Evolutionary conservation across 1,140 invertebrate species (phyloP), one percentile per base, ranked within the genome.

Genomic region (Lepidurus couesii): DNA sequence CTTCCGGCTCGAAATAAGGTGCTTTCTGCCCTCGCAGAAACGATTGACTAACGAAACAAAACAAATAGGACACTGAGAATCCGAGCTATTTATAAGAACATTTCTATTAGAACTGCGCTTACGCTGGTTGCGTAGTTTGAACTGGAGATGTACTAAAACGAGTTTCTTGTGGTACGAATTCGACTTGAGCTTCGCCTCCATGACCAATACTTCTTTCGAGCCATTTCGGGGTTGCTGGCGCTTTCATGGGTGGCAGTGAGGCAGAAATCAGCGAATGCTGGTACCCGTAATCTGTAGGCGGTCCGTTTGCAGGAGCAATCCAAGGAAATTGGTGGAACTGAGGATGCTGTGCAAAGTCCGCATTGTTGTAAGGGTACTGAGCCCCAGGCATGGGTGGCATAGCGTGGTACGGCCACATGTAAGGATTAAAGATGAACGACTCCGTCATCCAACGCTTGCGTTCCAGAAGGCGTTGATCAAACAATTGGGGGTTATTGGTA

Each of bases 21-120:
- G 44, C 78, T 47, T 79, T 79, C 78, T 79, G 78, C 7, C 78
- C 78, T 21, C 78, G 78, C 78, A 79, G 78, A 79, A 79, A 79
- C 16, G 73, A 75, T 16, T 74, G 74, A 75, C 78, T 79, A 44
- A 42, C 16, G 3, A 42, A 7, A 77, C 43, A 45, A 42, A 77
- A 42, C 42, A 4, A 16, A 16, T 75, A 21, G 74, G 13, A 5
- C 6, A 11, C 16, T 47, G 16, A 47, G 10, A 47, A 47, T 47
- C 45, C 16, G 1, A 47, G 45, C 45, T 47, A 47, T 10, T 47
- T 47, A 11, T 13, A n/a, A 8, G 9, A 65, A 7, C 0, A 65
- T 16, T 65, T 65, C 53, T 4, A 21, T n/a, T 21, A 47, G 45
- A 7, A 34, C 4, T 47, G 45, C 16, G 21, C 53, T 65, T 65